Evolutionary conservation across 2,888 invertebrate species (phyloP).

Genomic region (Apamea crenata): DNA sequence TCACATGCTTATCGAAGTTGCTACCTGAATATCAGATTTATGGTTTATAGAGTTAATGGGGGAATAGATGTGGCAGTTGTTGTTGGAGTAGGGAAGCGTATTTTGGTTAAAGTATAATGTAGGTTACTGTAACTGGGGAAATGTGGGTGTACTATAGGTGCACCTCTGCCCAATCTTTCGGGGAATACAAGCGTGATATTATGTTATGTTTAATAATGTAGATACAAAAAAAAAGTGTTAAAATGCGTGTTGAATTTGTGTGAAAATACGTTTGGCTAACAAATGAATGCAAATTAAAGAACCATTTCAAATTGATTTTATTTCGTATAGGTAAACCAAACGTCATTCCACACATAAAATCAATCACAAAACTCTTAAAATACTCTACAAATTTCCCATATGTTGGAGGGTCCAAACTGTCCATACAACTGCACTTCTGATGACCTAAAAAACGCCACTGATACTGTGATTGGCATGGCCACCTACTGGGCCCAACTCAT

Average conservation of each 20-base stretch:
- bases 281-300: neutral
- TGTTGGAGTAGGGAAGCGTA: neutral
- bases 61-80: constrained; percentile 56
- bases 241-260: neutral
- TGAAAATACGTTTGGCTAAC: neutral
- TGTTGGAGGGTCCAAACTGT: neutral
- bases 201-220: neutral
- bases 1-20: constrained; percentile 85
- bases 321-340: neutral
- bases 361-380: neutral
- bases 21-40: constrained; percentile 82
- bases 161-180: neutral
- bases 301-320: neutral
- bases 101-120: neutral
- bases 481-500: neutral
- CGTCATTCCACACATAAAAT: neutral
- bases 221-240: neutral
- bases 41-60: constrained; percentile 69
- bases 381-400: neutral
- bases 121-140: neutral
- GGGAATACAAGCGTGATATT: neutral
- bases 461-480: neutral
- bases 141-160: neutral
- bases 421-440: neutral
- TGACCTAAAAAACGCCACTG: neutral